Conservation (phyloP, 2,888 invertebrate species). For the Agonopterix alstromeriana region DNA sequence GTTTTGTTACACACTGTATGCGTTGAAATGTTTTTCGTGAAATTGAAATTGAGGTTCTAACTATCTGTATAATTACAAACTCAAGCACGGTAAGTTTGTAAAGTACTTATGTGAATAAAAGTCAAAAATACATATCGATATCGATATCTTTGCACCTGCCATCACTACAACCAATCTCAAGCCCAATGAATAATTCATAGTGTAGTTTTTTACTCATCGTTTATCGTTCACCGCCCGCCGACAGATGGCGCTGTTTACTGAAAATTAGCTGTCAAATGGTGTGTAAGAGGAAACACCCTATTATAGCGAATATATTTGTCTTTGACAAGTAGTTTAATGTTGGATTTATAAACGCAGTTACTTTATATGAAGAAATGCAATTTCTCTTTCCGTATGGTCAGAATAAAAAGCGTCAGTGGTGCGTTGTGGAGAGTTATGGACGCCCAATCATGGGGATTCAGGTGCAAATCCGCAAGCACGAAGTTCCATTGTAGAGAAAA, state of each 20-base stretch:
- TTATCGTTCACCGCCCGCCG: slow-evolving; percentile 22
- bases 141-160: slow-evolving; percentile 2
- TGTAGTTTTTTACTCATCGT: slow-evolving; percentile 49
- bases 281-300: slow-evolving; percentile 19
- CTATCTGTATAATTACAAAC: not conserved
- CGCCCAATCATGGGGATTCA: no score
- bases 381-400: no score
- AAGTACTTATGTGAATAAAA: not conserved
- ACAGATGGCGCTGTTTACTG: slow-evolving; percentile 59
- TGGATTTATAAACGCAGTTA: not conserved
- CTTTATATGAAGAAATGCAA: no score
- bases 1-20: no score
- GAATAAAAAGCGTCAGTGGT: no score
- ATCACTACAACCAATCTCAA: slow-evolving; percentile 12
- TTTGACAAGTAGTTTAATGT: not conserved
- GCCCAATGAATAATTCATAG: slow-evolving; percentile 44
- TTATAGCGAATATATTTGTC: not conserved
- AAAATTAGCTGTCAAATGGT: slow-evolving; percentile 49
- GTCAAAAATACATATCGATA: slow-evolving; percentile 5
- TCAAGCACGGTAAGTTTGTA: not conserved
- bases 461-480: no score
- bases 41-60: no score
- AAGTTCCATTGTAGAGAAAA: no score
- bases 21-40: no score
- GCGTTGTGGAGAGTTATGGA: no score